A percentile compares a stretch with the other conserved stretches of the same genome.
phyloP scores from a whole-genome alignment of 2,888 invertebrate species.

The Acanthosepion esculentum region DNA sequence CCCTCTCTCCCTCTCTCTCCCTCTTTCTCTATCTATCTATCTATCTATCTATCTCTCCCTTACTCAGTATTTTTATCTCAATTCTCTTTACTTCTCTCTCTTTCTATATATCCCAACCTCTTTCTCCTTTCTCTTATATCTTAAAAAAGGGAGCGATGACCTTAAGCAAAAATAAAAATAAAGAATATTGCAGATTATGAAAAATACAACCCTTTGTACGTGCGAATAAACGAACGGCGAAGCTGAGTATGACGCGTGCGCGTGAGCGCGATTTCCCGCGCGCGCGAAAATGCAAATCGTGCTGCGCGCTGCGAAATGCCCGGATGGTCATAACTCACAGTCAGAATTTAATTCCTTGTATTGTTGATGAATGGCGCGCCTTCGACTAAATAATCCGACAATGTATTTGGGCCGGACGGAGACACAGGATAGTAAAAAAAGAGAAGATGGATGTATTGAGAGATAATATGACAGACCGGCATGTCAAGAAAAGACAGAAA shows the following conservation, averaged over 20 bases:
- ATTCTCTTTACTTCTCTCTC: neutral
- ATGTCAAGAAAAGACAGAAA: neutral
- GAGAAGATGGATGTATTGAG: neutral
- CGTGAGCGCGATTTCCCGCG: neutral
- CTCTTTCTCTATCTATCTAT: neutral
- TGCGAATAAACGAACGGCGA: neutral
- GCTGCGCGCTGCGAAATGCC: neutral
- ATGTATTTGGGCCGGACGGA: neutral
- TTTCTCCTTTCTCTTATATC: neutral
- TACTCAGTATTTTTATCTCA: neutral
- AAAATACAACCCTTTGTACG: neutral
- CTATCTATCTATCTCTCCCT: neutral
- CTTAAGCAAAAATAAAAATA: neutral
- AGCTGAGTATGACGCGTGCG: neutral
- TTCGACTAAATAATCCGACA: neutral
- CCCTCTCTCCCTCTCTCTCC: too few species aligned
- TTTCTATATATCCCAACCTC: neutral
- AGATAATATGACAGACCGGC: neutral
- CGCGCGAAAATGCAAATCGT: neutral
- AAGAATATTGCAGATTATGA: neutral
- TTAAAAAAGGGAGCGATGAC: neutral
- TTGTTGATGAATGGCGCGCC: neutral
- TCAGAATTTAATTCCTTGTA: neutral
- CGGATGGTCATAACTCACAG: constrained; percentile 18
- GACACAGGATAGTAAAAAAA: neutral